phyloP scores from a whole-genome alignment of 2,888 invertebrate species.

The Lycocerus yunnanus region DNA sequence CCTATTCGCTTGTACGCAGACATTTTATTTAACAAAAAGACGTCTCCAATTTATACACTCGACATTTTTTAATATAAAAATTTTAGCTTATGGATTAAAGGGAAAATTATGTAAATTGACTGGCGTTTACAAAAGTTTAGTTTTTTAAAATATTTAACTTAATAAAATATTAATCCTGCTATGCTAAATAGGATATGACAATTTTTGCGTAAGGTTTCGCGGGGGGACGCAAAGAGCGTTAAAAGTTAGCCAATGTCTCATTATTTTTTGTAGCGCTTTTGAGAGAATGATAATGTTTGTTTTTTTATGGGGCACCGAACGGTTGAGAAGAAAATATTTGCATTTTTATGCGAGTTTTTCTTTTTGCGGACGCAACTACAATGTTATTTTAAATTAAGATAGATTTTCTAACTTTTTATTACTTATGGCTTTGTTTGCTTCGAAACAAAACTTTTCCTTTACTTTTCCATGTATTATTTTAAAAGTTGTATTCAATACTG shows the following conservation, averaged over 20 bases:
- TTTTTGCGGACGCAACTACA: constrained; percentile 47
- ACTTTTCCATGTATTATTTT: background rate
- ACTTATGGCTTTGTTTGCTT: constrained; percentile 37
- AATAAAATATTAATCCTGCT: constrained; percentile 24
- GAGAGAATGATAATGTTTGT: constrained; percentile 51
- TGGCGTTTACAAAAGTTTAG: background rate
- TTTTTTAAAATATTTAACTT: constrained; percentile 3
- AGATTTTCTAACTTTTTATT: constrained; percentile 44
- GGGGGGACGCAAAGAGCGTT: constrained; percentile 44
- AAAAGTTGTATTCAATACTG: constrained; percentile 6
- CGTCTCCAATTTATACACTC: background rate
- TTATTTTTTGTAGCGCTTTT: constrained; percentile 51
- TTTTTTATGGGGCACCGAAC: constrained; percentile 45
- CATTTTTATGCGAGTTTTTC: constrained; percentile 52
- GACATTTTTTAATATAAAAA: background rate
- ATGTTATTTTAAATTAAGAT: constrained; percentile 49
- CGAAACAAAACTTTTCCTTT: constrained; percentile 25
- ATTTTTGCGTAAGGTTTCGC: constrained; percentile 41
- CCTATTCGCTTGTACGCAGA: constrained; percentile 39
- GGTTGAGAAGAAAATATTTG: constrained; percentile 45
- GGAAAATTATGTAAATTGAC: background rate
- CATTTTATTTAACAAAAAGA: constrained; percentile 8
- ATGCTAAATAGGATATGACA: constrained; percentile 43
- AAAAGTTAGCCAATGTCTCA: constrained; percentile 49
- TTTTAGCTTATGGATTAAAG: background rate